Conservation (phyloP, 1,140 invertebrate genomes). For the Callitettix versicolor region DNA sequence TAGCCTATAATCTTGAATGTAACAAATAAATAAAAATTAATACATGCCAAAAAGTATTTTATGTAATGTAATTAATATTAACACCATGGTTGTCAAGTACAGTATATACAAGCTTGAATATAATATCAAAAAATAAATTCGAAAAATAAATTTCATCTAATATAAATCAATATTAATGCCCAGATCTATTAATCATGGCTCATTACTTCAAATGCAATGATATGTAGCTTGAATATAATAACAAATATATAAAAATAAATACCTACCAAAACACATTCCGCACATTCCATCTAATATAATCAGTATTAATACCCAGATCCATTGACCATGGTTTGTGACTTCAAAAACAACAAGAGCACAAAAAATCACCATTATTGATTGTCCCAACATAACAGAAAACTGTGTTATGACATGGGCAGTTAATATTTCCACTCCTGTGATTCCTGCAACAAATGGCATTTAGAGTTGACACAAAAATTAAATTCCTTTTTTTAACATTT, state of each 20-base stretch:
- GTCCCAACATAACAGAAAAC: constrained; percentile 86
- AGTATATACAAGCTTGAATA: too few relatives aligned
- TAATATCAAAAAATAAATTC: not conserved
- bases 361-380: constrained; percentile 85
- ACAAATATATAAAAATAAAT: not conserved
- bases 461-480: too few relatives aligned
- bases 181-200: constrained; percentile 37
- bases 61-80: too few relatives aligned
- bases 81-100: too few relatives aligned
- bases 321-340: constrained; percentile 41
- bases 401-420: constrained; percentile 87
- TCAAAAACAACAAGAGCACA: constrained; percentile 69
- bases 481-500: too few relatives aligned
- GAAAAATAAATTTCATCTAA: constrained; percentile 54
- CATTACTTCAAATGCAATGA: constrained; percentile 66
- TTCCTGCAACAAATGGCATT: constrained; percentile 46
- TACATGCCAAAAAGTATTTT: too few relatives aligned
- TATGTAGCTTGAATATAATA: too few relatives aligned
- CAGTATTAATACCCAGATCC: constrained; percentile 41
- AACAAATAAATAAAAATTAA: too few relatives aligned
- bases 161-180: constrained; percentile 55
- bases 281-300: constrained; percentile 80
- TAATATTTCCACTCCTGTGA: constrained; percentile 78
- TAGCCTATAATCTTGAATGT: too few relatives aligned
- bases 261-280: constrained; percentile 81